Conservation (phyloP, 2,797 vertebrate species). For the Kryptolebias ocellatus region DNA sequence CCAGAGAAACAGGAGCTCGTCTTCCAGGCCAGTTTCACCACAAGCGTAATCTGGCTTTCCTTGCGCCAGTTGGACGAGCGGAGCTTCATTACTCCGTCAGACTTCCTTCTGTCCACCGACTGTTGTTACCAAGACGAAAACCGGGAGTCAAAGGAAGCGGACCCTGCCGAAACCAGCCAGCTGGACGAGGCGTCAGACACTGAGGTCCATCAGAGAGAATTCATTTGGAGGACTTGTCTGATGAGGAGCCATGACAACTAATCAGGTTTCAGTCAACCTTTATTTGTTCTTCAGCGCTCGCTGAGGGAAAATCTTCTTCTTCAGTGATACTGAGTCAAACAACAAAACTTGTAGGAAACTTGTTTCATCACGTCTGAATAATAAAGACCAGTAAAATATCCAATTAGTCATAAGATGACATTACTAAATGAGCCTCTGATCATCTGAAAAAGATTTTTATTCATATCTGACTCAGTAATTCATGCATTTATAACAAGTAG, state of each 20-base stretch:
- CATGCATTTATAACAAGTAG: neutral
- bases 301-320: neutral
- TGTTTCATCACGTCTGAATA: neutral
- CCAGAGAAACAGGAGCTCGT: constrained; percentile 38
- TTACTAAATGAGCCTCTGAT: neutral
- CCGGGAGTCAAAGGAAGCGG: constrained; percentile 46
- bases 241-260: constrained; percentile 6
- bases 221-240: constrained; percentile 13
- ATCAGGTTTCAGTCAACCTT: constrained; percentile 14
- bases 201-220: constrained; percentile 22
- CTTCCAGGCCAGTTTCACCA: constrained; percentile 40
- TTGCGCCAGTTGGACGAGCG: constrained; percentile 30
- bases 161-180: constrained; percentile 37
- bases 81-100: constrained; percentile 32
- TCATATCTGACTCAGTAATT: neutral
- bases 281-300: neutral
- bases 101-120: constrained; percentile 37
- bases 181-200: constrained; percentile 38
- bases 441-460: neutral
- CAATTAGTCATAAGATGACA: neutral
- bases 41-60: constrained; percentile 34
- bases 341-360: neutral
- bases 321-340: neutral
- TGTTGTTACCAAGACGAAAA: constrained; percentile 37
- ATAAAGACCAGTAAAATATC: neutral